These are phyloP conservation scores for Mechanitis mazaeus DNA, from an alignment of 2,888 invertebrate species.

Conservation along the genomic window DNA sequence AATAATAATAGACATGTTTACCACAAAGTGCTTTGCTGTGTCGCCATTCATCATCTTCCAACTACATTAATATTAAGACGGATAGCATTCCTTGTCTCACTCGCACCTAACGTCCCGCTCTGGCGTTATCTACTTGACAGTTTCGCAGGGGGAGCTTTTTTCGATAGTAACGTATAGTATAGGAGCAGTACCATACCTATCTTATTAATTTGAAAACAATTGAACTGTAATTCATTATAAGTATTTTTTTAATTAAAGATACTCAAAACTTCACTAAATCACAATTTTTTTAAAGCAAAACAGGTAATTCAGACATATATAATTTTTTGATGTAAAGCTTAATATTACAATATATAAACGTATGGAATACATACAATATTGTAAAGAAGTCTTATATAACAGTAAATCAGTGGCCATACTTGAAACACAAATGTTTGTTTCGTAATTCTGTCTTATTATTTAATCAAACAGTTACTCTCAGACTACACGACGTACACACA, in stretches of 20 bases:
- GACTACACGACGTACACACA: background rate
- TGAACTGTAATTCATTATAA: too few species aligned
- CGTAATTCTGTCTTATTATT: slow-evolving; percentile 1
- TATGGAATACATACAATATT: too few species aligned
- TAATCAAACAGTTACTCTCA: slow-evolving; percentile 1
- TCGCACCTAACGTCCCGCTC: slow-evolving; percentile 36
- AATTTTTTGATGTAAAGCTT: too few species aligned
- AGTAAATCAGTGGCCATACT: background rate
- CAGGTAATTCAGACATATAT: too few species aligned
- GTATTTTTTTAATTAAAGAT: too few species aligned
- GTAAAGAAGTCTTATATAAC: too few species aligned
- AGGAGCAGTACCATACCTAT: slow-evolving; percentile 8
- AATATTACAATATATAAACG: too few species aligned
- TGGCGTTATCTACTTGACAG: slow-evolving; percentile 55
- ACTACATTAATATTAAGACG: slow-evolving; percentile 65
- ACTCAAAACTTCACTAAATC: too few species aligned
- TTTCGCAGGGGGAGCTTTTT: slow-evolving; percentile 39
- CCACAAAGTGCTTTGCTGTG: slow-evolving; percentile 71
- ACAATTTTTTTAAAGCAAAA: too few species aligned
- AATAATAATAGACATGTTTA: slow-evolving; percentile 64
- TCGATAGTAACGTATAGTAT: slow-evolving; percentile 22
- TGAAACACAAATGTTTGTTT: background rate
- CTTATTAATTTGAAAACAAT: too few species aligned
- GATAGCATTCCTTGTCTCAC: slow-evolving; percentile 50
- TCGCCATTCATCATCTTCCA: slow-evolving; percentile 65